phyloP scores from a whole-genome alignment of 1,140 invertebrate species.

The Oryzaephilus surinamensis region DNA sequence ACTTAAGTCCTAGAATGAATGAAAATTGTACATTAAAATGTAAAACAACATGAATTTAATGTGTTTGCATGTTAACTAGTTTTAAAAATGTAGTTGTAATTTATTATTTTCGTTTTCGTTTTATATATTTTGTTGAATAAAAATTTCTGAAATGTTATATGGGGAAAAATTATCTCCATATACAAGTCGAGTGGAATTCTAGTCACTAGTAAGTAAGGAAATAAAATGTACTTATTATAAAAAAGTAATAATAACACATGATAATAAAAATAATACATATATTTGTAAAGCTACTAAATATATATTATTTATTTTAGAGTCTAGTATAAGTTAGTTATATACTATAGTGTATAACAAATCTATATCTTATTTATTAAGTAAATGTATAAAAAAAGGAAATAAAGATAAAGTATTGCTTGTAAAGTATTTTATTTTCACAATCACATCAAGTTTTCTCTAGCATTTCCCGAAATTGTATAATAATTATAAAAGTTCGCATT shows the following conservation, averaged over 20 bases:
- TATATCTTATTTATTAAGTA: too few relatives aligned
- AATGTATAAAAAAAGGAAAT: neutral
- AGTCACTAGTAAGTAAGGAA: constrained; percentile 22
- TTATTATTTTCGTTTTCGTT: constrained; percentile 7
- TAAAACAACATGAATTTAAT: too few relatives aligned
- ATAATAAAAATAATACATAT: neutral
- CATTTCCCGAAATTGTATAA: too few relatives aligned
- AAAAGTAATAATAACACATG: neutral
- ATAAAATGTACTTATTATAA: constrained; percentile 9
- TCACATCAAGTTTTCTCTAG: too few relatives aligned
- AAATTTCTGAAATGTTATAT: constrained; percentile 6
- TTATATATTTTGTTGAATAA: constrained; percentile 9
- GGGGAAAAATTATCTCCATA: constrained; percentile 4
- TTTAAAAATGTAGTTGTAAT: constrained; percentile 14
- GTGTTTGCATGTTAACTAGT: constrained; percentile 23
- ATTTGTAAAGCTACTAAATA: too few relatives aligned
- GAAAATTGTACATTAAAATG: too few relatives aligned
- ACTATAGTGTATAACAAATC: too few relatives aligned
- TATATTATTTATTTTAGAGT: too few relatives aligned
- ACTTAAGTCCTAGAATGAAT: too few relatives aligned
- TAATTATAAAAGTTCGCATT: too few relatives aligned
- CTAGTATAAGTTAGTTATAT: too few relatives aligned
- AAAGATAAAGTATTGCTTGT: neutral
- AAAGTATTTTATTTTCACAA: too few relatives aligned
- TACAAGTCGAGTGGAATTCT: constrained; percentile 15